Base-by-base conservation (phyloP, 2,888 invertebrate genomes). In the Drosophila tripunctata region DNA sequence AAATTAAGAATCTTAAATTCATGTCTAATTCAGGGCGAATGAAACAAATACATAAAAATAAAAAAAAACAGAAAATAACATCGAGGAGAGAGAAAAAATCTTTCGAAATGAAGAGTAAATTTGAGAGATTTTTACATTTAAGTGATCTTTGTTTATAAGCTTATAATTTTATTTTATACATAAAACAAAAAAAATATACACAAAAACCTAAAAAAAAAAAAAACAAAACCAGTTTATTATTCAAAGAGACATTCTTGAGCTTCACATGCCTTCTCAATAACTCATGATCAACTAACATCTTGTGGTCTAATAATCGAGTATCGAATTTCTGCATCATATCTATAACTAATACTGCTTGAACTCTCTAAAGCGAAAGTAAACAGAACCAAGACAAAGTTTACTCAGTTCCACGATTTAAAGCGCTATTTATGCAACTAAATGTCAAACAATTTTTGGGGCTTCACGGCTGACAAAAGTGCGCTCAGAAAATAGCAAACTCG, bases 131-230 rank as follows among this genome's bases (percentile, higher is more conserved):
- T 89, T 76, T 89, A 88, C 87, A 88, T 89, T 89, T 89, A 89
- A 89, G 89, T 90, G 86, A 89, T 89, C 89, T 88, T 90, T 88
- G 88, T 89, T 88, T 89, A 81, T 90, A 90, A 90, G 90, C 77
- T 83, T 89, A 90, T 89, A 89, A 89, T 88, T 85, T 89, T 89
- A 89, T 90, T 88, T 87, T 89, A 89, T 86, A 88, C 77, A 78
- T 82, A 78, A 78, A 75, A 73, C n/a, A 65, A 48, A 71, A 78
- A 84, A 78, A 70, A 82, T 68, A 79, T 74, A 86, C 68, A 85
- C 68, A 83, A 72, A 86, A 76, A 69, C 14, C 38, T 52, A 66
- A 75, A 69, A 70, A 67, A 74, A 57, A 57, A 58, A 66, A 21
- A 36, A 8, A 19, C n/a, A n/a, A n/a, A n/a, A n/a, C n/a, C n/a